phyloP scores from a whole-genome alignment of 2,888 invertebrate genomes.

The Stegana nigrithorax region DNA sequence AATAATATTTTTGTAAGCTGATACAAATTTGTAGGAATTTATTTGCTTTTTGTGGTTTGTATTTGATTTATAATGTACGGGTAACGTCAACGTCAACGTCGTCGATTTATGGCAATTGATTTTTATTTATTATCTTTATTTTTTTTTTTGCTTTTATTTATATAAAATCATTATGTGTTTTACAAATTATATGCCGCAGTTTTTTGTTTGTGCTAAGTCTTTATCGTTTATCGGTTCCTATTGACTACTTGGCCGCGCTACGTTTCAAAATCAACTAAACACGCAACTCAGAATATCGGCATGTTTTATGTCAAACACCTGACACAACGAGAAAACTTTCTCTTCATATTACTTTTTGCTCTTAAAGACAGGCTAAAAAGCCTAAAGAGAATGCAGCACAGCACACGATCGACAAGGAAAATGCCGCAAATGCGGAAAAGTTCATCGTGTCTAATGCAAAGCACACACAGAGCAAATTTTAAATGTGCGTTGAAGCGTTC shows the following conservation, averaged over 20 bases:
- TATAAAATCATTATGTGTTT: background rate
- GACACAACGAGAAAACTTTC: constrained; percentile 1
- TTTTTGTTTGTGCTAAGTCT: background rate
- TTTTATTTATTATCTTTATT: constrained; percentile 19
- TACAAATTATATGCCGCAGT: background rate
- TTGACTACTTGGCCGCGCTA: constrained; percentile 42
- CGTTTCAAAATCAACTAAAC: constrained; percentile 56
- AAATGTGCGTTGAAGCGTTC: background rate
- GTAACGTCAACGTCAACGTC: no score
- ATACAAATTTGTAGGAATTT: constrained; percentile 28
- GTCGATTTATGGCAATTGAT: no score
- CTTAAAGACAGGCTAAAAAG: background rate
- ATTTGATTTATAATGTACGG: constrained; percentile 31
- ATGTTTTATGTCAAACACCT: constrained; percentile 52
- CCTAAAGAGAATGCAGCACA: no score
- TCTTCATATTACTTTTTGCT: background rate
- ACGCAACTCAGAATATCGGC: constrained; percentile 41
- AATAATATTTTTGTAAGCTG: constrained; percentile 3
- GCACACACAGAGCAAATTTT: background rate
- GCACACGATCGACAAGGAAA: no score
- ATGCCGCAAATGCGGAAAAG: constrained; percentile 27
- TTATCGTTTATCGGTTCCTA: constrained; percentile 30
- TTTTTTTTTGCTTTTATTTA: constrained; percentile 31
- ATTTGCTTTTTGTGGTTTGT: constrained; percentile 22
- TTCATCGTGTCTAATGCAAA: no score